Evolutionary conservation across 2,113 vertebrate genomes (phyloP).

Genomic region (rat (Rattus norvegicus)): DNA sequence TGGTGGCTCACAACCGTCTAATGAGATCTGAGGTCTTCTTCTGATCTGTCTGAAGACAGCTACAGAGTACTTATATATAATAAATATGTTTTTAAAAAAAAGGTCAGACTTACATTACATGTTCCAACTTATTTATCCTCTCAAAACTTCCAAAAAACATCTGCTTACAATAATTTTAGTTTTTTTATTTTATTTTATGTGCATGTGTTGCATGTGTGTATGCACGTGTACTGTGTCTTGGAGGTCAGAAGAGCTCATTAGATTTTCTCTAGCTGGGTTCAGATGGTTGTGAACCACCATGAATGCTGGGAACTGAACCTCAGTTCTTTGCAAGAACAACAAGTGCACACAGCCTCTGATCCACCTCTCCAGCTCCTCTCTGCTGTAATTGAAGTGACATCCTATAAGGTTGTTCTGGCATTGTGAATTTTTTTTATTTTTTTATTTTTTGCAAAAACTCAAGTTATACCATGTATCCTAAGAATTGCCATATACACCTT

Average conservation of each 20-base stretch:
- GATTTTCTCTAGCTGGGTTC: neutral
- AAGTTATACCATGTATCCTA: neutral
- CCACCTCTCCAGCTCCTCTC: neutral
- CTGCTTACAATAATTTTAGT: neutral
- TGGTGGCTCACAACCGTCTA: too few relatives aligned
- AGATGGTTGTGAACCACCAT: neutral
- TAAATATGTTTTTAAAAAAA: too few relatives aligned
- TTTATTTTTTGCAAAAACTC: conserved; percentile 14
- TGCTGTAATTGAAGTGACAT: neutral
- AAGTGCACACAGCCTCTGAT: neutral
- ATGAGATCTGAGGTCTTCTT: too few relatives aligned
- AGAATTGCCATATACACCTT: neutral
- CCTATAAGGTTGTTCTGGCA: neutral
- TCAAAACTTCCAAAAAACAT: neutral
- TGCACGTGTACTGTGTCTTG: neutral
- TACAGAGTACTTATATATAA: too few relatives aligned
- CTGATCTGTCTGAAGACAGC: too few relatives aligned
- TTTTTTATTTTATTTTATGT: neutral
- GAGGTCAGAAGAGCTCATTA: neutral
- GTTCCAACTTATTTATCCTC: neutral
- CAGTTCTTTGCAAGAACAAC: neutral
- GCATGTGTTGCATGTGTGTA: too few relatives aligned
- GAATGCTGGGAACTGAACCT: neutral
- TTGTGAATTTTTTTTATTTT: neutral
- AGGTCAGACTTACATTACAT: neutral